A percentile compares a stretch with the other conserved stretches of the same genome.
These are phyloP conservation scores for Cosmia pyralina DNA, from an alignment of 2,888 invertebrate genomes.

Conservation along the genomic window DNA sequence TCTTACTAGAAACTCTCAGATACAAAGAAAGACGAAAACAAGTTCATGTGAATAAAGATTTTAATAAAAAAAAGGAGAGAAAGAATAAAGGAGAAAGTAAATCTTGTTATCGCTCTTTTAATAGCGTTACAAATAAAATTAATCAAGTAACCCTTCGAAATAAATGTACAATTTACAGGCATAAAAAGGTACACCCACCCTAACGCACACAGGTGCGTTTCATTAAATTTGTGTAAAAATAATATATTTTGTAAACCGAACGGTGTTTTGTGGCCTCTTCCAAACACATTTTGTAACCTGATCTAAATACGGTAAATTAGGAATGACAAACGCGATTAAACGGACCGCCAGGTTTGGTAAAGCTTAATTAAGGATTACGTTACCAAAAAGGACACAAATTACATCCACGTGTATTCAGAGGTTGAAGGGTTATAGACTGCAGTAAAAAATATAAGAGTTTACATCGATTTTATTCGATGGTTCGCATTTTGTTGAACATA, in stretches of 20 bases:
- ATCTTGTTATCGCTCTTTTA: background rate
- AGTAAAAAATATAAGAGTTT: slow-evolving; percentile 13
- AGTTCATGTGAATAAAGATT: no score
- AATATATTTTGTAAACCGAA: slow-evolving; percentile 58
- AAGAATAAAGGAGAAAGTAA: background rate
- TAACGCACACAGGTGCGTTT: slow-evolving; percentile 45
- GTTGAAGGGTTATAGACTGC: slow-evolving; percentile 40
- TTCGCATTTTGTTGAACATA: slow-evolving; percentile 3
- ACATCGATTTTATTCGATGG: slow-evolving; percentile 7
- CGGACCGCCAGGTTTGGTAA: slow-evolving; percentile 67
- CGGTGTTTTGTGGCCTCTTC: slow-evolving; percentile 53
- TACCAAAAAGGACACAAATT: slow-evolving; percentile 70
- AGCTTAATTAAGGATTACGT: slow-evolving; percentile 75
- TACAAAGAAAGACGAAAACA: background rate
- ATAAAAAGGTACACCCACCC: slow-evolving; percentile 27
- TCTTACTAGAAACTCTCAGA: background rate
- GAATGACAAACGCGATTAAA: slow-evolving; percentile 73
- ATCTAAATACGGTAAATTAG: slow-evolving; percentile 73
- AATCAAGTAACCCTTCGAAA: slow-evolving; percentile 36
- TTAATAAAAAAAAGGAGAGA: no score
- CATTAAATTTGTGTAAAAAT: slow-evolving; percentile 57
- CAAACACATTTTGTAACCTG: slow-evolving; percentile 69
- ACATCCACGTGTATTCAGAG: slow-evolving; percentile 60
- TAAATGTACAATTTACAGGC: slow-evolving; percentile 31
- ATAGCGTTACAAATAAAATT: slow-evolving; percentile 32